Conservation (phyloP, 2,797 vertebrate species). For the Periophthalmus magnuspinnatus region DNA sequence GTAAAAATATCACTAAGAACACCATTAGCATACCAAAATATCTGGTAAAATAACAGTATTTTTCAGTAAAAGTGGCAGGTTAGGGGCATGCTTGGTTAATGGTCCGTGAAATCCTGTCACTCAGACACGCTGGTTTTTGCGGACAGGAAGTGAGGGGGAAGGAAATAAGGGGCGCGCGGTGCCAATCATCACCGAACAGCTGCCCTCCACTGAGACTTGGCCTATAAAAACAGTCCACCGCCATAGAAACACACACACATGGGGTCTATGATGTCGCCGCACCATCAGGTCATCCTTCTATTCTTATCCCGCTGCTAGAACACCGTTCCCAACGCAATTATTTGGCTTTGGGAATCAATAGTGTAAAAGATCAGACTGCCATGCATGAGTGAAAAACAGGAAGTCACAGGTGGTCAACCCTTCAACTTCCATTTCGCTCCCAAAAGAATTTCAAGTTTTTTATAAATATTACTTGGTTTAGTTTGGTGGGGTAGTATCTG, state of each 20-base stretch:
- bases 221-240: conserved; percentile 62
- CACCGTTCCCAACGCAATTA: conserved; percentile 43
- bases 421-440: conserved; percentile 36
- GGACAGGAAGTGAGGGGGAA: conserved; percentile 42
- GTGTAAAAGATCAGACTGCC: conserved; percentile 49
- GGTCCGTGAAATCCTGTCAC: conserved; percentile 32
- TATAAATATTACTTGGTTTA: too few species aligned
- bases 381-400: conserved; percentile 40
- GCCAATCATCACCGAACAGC: conserved; percentile 62
- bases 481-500: too few species aligned
- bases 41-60: conserved; percentile 14
- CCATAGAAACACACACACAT: conserved; percentile 33
- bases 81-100: conserved; percentile 33
- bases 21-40: conserved; percentile 15
- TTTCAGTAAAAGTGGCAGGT: conserved; percentile 13
- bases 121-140: conserved; percentile 15
- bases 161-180: conserved; percentile 26
- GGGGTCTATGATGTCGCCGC: conserved; percentile 25
- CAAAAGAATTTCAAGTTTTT: not conserved
- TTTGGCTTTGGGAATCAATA: conserved; percentile 55
- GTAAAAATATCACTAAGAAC: conserved; percentile 26
- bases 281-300: conserved; percentile 60
- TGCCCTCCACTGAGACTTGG: conserved; percentile 65
- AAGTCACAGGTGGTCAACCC: conserved; percentile 56
- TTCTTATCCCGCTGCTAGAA: conserved; percentile 53